phyloP scores from a whole-genome alignment of 2,113 vertebrate species.

The human region GRCh38 chr3:115863501-115864000 shows the following conservation, averaged over 20 bases:
- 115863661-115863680: not conserved
- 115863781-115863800: constrained; percentile 21
- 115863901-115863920: constrained; percentile 15
- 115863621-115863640: not conserved
- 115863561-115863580: not conserved
- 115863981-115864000: not conserved
- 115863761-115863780: constrained; percentile 56
- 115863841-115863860: constrained; percentile 60
- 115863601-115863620: not conserved
- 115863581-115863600: not conserved
- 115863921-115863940: not conserved
- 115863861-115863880: constrained; percentile 57
- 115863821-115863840: constrained; percentile 36
- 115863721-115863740: not conserved
- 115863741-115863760: constrained; percentile 39
- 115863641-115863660: not conserved
- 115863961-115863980: not conserved
- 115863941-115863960: not conserved
- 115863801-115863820: not conserved
- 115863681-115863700: not conserved
- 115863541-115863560: not conserved
- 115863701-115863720: constrained; percentile 34
- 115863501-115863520: not conserved
- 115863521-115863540: not conserved
- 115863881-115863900: constrained; percentile 29